phyloP scores from a whole-genome alignment of 2,113 vertebrate species.

The Todiramphus saurophagus region DNA sequence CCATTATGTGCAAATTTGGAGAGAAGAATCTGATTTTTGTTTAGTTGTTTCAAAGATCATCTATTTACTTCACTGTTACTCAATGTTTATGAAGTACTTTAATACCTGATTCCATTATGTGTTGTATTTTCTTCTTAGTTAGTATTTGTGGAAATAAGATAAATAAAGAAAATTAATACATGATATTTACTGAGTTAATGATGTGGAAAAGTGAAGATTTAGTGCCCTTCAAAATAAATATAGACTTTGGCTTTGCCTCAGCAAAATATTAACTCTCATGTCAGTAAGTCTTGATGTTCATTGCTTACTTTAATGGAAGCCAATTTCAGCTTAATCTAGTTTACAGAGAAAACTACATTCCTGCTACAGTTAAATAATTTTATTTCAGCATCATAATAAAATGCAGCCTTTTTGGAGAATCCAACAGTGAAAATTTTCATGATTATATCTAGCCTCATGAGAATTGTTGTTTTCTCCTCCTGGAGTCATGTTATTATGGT shows the following conservation, averaged over 20 bases:
- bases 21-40: not conserved
- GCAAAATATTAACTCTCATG: not conserved
- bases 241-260: slow-evolving; percentile 1
- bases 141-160: not conserved
- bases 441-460: not conserved
- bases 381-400: slow-evolving; percentile 24
- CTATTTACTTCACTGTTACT: not conserved
- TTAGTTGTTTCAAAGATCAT: not conserved
- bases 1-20: not conserved
- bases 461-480: not conserved
- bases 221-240: slow-evolving; percentile 4
- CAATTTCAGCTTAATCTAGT: slow-evolving; percentile 42
- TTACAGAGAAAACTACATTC: slow-evolving; percentile 30
- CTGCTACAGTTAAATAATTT: not conserved
- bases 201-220: not conserved
- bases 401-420: not conserved
- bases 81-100: not conserved
- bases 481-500: not conserved
- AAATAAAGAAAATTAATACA: slow-evolving; percentile 17
- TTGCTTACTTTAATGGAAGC: slow-evolving; percentile 25
- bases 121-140: not conserved
- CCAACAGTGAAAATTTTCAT: not conserved
- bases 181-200: not conserved
- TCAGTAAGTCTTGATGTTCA: slow-evolving; percentile 7
- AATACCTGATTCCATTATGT: not conserved